Base-by-base conservation (phyloP, 2,797 vertebrate genomes). In the Cebuella pygmaea region DNA sequence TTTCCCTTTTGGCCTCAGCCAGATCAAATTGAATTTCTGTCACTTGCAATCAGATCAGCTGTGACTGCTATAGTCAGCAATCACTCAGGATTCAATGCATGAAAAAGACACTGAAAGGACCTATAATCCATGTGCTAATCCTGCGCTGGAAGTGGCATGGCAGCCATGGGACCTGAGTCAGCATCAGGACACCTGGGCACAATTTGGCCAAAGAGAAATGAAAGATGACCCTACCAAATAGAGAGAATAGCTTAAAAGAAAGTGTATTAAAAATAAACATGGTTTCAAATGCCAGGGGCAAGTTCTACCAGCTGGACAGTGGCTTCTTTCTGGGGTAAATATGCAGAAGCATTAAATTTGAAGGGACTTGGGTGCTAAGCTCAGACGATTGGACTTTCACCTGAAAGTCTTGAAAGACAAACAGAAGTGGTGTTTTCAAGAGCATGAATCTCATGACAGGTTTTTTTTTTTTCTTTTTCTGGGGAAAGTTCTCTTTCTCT, bases 401-500 rank as follows among this genome's bases (percentile, higher is more conserved):
- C 19, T 48, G 7, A 19, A 93, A 75, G n/a, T 78, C 26, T 27
- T 30, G 2, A 13, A 95, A 14, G 79, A 55, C 17, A 82, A 55
- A 3, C 33, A 27, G 26, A 96, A 74, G 79, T 46, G 7, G 4
- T 17, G 20, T 20, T 41, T 90, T 80, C 44, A 92, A 90, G 36
- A 64, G 6, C 36, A 55, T 39, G 8, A 50, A 5, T 92, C 55
- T 75, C 12, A 3, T 39, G 27, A 67, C 17, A 81, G 48, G 11
- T 36, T 93, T 10, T 79, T 82, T 97, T 97, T n/a, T 9, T 39
- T 94, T 30, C 12, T 94, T 92, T 94, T n/a, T 14, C 33, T n/a
- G 27, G n/a, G 44, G 30, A 83, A 22, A 59, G 33, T 15, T 36
- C 8, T 9, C 17, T 8, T 27, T 55, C 7, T 55, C 44, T 79